A percentile compares a stretch with the other conserved stretches of the same genome.
Conservation (phyloP, 2,797 vertebrate genomes). For the Enteromius unitaeniatus region DNA sequence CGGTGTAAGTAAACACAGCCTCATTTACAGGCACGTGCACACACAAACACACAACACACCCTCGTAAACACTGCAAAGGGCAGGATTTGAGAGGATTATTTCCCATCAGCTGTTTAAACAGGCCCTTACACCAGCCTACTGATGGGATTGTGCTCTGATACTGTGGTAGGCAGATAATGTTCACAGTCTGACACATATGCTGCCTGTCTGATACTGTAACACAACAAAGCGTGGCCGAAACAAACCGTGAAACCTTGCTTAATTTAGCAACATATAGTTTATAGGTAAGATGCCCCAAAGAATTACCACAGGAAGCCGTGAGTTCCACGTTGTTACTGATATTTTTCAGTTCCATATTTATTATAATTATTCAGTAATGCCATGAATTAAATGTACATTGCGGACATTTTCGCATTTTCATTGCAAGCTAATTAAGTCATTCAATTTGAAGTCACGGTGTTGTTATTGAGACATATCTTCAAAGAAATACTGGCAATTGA, state of each 20-base stretch:
- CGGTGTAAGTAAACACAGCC: constrained; percentile 39
- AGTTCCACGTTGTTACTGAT: background rate
- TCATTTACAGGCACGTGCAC: constrained; percentile 32
- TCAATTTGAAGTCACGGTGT: background rate
- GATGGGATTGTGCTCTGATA: constrained; percentile 35
- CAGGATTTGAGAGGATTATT: constrained; percentile 48
- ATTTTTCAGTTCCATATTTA: background rate
- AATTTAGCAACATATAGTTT: constrained; percentile 4
- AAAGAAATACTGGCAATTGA: background rate
- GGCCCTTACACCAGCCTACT: constrained; percentile 29
- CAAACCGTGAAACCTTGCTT: background rate
- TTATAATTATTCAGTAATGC: background rate
- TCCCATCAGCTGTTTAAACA: constrained; percentile 50
- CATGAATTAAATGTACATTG: background rate
- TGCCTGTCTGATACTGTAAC: constrained; percentile 1
- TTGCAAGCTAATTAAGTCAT: background rate
- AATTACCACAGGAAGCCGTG: background rate
- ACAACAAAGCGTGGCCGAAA: background rate
- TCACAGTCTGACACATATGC: constrained; percentile 28
- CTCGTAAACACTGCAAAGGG: constrained; percentile 18
- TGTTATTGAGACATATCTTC: background rate
- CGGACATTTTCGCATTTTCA: background rate
- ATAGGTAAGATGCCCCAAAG: background rate
- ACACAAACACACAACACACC: constrained; percentile 25
- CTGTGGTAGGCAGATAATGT: constrained; percentile 37